Evolutionary conservation across 1,140 invertebrate species (phyloP).

Genomic region (Sinella curviseta): DNA sequence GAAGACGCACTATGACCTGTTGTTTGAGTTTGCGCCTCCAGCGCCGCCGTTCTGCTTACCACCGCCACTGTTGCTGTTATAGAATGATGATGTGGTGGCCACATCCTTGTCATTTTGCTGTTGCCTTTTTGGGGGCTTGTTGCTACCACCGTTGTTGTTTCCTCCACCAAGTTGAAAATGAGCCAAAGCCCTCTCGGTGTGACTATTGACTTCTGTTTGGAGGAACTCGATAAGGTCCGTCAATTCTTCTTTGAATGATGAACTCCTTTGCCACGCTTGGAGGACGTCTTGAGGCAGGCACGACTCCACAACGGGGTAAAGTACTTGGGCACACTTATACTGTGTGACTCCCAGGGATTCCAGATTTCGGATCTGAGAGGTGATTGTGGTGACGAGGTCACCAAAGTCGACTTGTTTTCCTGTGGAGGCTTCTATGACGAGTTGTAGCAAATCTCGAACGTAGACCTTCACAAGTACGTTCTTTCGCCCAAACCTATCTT

Average conservation of each 20-base stretch:
- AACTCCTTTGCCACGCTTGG: conserved; percentile 41
- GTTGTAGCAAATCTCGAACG: conserved; percentile 15
- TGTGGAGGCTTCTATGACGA: not conserved
- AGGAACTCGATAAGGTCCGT: not conserved
- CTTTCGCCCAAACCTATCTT: not conserved
- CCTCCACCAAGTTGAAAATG: not conserved
- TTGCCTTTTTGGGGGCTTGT: not conserved
- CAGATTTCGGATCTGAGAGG: conserved; percentile 26
- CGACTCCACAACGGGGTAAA: conserved; percentile 39
- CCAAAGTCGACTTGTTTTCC: not conserved
- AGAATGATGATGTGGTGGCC: not conserved
- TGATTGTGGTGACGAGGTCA: conserved; percentile 6
- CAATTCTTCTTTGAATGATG: not conserved
- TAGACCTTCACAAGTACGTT: conserved; percentile 14
- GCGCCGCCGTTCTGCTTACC: not conserved
- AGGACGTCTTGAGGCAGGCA: conserved; percentile 51
- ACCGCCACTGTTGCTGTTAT: not conserved
- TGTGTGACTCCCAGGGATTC: conserved; percentile 1
- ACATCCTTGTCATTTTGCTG: not conserved
- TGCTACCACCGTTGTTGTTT: not conserved
- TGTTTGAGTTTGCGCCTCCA: not conserved
- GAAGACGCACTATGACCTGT: not conserved
- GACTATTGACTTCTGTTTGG: not conserved
- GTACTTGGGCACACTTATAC: not conserved
- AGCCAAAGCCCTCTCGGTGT: not conserved